A percentile compares a stretch with the other conserved stretches of the same genome.
phyloP scores from a whole-genome alignment of 2,113 vertebrate genomes.

The Epinephelus cyanopodus region DNA sequence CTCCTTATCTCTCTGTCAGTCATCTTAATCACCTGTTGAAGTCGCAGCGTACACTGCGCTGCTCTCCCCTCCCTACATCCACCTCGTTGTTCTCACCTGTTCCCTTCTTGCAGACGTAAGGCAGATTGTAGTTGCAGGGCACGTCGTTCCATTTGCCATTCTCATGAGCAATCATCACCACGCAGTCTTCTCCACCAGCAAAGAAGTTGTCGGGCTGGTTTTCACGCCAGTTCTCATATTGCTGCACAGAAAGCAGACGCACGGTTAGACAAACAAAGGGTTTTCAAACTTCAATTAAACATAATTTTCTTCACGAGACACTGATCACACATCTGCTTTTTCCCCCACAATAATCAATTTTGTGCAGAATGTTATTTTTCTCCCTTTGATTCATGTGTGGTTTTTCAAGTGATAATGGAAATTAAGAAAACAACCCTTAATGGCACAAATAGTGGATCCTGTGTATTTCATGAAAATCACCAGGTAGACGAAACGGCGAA shows the following conservation, averaged over 20 bases:
- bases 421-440: background rate
- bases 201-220: slow-evolving; percentile 99
- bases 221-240: slow-evolving; percentile 98
- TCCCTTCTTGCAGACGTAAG: slow-evolving; percentile 98
- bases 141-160: slow-evolving; percentile 97
- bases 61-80: background rate
- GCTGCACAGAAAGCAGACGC: slow-evolving; percentile 78
- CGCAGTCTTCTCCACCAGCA: slow-evolving; percentile 96
- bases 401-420: background rate
- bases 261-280: background rate
- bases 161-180: slow-evolving; percentile 96
- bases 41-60: slow-evolving; percentile 51
- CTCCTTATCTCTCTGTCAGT: slow-evolving; percentile 34
- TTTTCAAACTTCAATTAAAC: background rate
- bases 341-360: background rate
- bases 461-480: background rate
- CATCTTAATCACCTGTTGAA: slow-evolving; percentile 48
- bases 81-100: slow-evolving; percentile 87
- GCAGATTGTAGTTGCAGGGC: slow-evolving; percentile 98
- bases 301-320: background rate
- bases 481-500: background rate
- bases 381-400: background rate
- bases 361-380: background rate
- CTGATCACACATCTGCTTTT: background rate
- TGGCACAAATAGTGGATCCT: background rate